Percentiles rank a stretch among this genome's conserved stretches.
Conservation (phyloP, 2,888 invertebrate species). For the Timandra comae region DNA sequence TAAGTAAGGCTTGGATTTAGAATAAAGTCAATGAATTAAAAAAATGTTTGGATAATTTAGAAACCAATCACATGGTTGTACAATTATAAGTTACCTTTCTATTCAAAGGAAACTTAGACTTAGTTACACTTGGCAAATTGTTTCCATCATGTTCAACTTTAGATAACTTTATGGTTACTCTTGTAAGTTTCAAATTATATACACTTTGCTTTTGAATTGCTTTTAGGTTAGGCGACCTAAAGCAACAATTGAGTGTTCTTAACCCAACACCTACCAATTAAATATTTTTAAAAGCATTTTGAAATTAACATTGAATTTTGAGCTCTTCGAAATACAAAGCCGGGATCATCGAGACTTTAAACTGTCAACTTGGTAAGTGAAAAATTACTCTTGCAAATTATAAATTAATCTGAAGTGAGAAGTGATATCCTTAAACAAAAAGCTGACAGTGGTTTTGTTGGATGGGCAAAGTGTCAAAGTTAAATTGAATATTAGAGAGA, state of each 20-base stretch:
- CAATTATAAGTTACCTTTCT: constrained; percentile 35
- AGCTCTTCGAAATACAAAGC: neutral
- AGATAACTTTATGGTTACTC: constrained; percentile 48
- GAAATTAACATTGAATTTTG: neutral
- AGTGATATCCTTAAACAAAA: constrained; percentile 53
- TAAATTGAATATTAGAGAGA: constrained; percentile 76
- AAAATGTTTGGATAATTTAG: no score
- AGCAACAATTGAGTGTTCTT: constrained; percentile 16
- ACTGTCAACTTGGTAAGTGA: constrained; percentile 25
- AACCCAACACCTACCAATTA: no score
- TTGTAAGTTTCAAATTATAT: constrained; percentile 25
- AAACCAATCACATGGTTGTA: no score
- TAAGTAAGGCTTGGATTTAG: no score
- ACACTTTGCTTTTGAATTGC: constrained; percentile 14
- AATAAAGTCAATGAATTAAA: no score
- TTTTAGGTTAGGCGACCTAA: constrained; percentile 20
- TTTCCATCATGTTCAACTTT: constrained; percentile 33
- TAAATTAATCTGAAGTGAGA: constrained; percentile 36
- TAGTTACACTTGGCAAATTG: constrained; percentile 47
- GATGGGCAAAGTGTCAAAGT: constrained; percentile 73
- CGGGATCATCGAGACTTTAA: neutral
- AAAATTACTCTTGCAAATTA: constrained; percentile 32
- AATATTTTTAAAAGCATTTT: no score
- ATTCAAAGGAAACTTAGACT: constrained; percentile 43
- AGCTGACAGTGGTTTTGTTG: constrained; percentile 61